Evolutionary conservation across 2,888 invertebrate species (phyloP), one percentile per base, ranked within the genome.

Genomic region (Cheiracanthium punctorium): DNA sequence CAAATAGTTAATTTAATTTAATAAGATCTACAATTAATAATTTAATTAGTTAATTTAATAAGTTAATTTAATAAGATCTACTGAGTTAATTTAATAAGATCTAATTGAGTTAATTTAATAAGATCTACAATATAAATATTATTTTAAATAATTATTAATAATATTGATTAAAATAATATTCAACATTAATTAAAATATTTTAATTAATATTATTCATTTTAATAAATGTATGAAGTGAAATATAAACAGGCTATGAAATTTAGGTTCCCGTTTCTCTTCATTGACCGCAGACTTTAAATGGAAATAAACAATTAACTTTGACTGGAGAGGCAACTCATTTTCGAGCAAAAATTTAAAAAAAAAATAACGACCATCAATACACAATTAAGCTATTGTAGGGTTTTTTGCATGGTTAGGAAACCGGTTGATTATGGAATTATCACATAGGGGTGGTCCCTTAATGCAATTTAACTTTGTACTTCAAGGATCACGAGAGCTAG

Each of bases 401-500:
- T 37, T 70, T n/a, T 72, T 72, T 71, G 17, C n/a, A 29, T 65
- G 64, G 14, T 20, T 30, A 37, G 24, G 37, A 37, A 65, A 77
- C 65, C n/a, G 64, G 41, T 24, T 41, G 32, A 72, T 41, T 73
- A 58, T 41, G 64, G 74, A 41, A 70, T 75, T 82, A 82, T 82
- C 82, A 82, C 82, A 81, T 43, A 20, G 43, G 73, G 74, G 76
- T 82, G 82, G 82, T 72, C 76, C 76, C 76, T 77, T 82, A 29
- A 43, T 75, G 43, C 41, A 79, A 43, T 80, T 65, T 41, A 65
- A 30, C 73, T 82, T 82, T 82, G 82, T 82, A 82, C 82, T 82
- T 70, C 76, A 41, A 67, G 43, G 67, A 43, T 76, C 67, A 41
- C 43, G 76, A 65, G 12, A 75, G 65, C 41, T 43, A 76, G 37